Conservation (phyloP, 2,888 invertebrate species). For the Scelioninae gen. 2 region DNA sequence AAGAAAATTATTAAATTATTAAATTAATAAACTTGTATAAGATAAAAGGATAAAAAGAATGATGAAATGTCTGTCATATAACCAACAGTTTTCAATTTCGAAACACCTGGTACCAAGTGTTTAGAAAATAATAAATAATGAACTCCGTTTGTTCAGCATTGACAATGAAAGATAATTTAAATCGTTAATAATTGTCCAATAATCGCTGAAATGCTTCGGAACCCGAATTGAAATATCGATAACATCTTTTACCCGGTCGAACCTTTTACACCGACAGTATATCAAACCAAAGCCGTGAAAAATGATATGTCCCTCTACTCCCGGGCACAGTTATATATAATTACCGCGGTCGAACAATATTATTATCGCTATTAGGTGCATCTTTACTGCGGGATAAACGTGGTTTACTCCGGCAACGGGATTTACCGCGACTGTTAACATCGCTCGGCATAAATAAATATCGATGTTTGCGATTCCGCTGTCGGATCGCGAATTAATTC, state of each 20-base stretch:
- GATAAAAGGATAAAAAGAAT: too few species aligned
- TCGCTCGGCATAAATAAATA: conserved; percentile 9
- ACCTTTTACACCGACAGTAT: conserved; percentile 34
- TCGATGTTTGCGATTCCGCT: neutral
- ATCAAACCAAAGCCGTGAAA: conserved; percentile 5
- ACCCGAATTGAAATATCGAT: conserved; percentile 45
- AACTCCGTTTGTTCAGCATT: too few species aligned
- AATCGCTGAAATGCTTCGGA: conserved; percentile 29
- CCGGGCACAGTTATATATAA: conserved; percentile 36
- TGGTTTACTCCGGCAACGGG: conserved; percentile 3
- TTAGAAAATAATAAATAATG: too few species aligned
- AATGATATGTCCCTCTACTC: conserved; percentile 24
- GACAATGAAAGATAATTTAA: too few species aligned
- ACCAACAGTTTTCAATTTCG: too few species aligned
- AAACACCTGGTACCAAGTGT: too few species aligned
- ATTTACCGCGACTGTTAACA: conserved; percentile 10
- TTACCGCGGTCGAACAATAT: conserved; percentile 42
- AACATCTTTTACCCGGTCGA: conserved; percentile 46
- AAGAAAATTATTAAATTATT: too few species aligned
- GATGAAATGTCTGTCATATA: too few species aligned
- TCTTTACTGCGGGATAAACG: conserved; percentile 28
- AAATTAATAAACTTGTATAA: too few species aligned
- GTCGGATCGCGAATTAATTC: conserved; percentile 34
- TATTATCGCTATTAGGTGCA: conserved; percentile 36
- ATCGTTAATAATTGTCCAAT: conserved; percentile 27